Conservation (phyloP, 2,797 vertebrate genomes). For the Brachyalestes nurse region DNA sequence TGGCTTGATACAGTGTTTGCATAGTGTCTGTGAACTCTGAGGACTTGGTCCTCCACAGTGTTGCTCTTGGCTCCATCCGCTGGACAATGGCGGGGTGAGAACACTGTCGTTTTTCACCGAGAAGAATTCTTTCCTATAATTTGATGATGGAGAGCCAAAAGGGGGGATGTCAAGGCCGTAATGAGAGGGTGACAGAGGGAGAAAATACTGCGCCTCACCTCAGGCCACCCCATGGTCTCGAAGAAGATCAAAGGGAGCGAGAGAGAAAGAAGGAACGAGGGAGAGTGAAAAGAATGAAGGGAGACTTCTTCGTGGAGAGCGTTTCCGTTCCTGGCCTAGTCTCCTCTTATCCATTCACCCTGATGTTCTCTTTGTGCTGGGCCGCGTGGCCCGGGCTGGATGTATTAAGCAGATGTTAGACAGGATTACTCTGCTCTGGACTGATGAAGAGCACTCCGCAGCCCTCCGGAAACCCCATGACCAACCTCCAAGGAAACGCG, state of each 20-base stretch:
- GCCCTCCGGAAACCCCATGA: conserved; percentile 36
- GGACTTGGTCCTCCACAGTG: conserved; percentile 40
- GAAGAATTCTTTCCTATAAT: conserved; percentile 58
- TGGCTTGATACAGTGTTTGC: conserved; percentile 47
- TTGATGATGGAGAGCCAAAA: conserved; percentile 46
- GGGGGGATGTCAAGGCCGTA: conserved; percentile 38
- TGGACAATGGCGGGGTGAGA: conserved; percentile 52
- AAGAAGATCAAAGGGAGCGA: conserved; percentile 45
- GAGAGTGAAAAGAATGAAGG: background rate
- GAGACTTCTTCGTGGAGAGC: conserved; percentile 34
- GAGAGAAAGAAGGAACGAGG: conserved; percentile 8
- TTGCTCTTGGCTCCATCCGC: conserved; percentile 54
- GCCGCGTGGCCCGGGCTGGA: conserved; percentile 29
- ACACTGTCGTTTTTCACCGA: conserved; percentile 50
- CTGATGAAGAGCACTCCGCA: conserved; percentile 51
- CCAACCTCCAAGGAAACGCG: conserved; percentile 52
- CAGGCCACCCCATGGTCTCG: conserved; percentile 49
- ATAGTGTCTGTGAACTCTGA: conserved; percentile 52
- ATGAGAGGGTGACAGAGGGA: conserved; percentile 52
- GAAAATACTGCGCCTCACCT: conserved; percentile 53
- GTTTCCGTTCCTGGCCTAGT: conserved; percentile 40
- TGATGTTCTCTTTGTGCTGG: conserved; percentile 44
- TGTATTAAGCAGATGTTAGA: conserved; percentile 60
- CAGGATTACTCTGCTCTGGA: conserved; percentile 48
- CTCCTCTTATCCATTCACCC: conserved; percentile 50